Conservation (phyloP, 2,888 invertebrate genomes). For the Ornithoptera alexandrae region DNA sequence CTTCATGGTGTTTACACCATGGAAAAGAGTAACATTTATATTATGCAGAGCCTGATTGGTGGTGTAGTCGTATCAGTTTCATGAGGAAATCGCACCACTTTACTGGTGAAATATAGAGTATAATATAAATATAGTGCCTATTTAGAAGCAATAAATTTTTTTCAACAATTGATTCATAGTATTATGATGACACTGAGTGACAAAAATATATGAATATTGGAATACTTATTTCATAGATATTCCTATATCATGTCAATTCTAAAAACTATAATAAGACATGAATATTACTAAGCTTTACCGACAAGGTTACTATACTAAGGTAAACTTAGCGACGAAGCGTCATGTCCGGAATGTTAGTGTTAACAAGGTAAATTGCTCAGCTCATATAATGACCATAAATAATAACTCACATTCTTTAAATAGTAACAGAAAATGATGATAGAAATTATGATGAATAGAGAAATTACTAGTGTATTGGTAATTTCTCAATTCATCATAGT, state of each 20-base stretch:
- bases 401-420: conserved; percentile 9
- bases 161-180: not conserved
- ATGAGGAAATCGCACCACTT: not conserved
- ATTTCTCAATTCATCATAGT: not conserved
- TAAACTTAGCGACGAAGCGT: conserved; percentile 13
- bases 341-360: conserved; percentile 32
- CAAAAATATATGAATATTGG: no score
- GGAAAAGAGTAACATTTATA: not conserved
- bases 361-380: conserved; percentile 33
- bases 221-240: no score
- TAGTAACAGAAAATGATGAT: not conserved
- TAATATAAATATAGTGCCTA: no score
- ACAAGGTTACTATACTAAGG: conserved; percentile 1
- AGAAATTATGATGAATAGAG: no score
- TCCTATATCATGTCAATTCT: not conserved
- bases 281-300: conserved; percentile 21
- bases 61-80: not conserved
- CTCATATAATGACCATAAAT: conserved; percentile 43
- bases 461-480: not conserved
- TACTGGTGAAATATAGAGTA: not conserved
- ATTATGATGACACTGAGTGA: no score
- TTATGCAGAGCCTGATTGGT: not conserved
- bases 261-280: not conserved
- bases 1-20: not conserved
- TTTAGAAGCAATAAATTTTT: not conserved